Evolutionary conservation across 1,140 invertebrate species (phyloP).

Genomic region (Drosophila arawakana): DNA sequence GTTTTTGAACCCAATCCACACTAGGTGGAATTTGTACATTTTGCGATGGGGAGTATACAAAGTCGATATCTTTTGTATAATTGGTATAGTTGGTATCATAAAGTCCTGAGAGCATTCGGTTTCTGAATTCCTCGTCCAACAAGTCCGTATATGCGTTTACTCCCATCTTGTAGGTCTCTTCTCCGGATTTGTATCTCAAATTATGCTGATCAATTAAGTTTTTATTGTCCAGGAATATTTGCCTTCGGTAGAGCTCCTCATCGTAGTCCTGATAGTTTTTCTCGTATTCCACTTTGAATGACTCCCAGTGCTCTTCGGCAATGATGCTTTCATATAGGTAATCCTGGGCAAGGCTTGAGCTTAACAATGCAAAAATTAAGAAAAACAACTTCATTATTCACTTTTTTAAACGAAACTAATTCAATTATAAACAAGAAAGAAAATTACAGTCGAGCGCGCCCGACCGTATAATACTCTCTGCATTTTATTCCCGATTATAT

Average conservation of each 20-base stretch:
- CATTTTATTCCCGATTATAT: too few relatives aligned
- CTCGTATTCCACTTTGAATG: neutral
- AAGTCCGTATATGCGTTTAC: constrained; percentile 93
- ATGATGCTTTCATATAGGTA: neutral
- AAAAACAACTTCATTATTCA: too few relatives aligned
- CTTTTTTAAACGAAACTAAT: too few relatives aligned
- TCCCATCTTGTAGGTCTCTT: constrained; percentile 87
- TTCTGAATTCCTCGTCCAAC: constrained; percentile 91
- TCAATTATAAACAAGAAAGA: too few relatives aligned
- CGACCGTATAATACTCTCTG: too few relatives aligned
- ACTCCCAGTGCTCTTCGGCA: neutral
- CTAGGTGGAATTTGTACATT: neutral
- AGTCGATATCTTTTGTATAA: neutral
- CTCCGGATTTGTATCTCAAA: constrained; percentile 87
- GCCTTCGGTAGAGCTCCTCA: constrained; percentile 87
- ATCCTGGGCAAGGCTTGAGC: too few relatives aligned
- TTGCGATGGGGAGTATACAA: neutral
- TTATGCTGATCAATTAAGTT: constrained; percentile 93
- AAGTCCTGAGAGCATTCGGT: neutral
- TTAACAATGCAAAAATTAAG: too few relatives aligned
- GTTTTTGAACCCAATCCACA: constrained; percentile 84
- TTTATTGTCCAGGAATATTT: constrained; percentile 93
- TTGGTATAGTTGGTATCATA: neutral
- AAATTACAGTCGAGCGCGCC: too few relatives aligned
- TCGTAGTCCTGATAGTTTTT: neutral